Evolutionary conservation across 2,888 invertebrate genomes (phyloP).

Genomic region (Lasioglossum pauxillum): DNA sequence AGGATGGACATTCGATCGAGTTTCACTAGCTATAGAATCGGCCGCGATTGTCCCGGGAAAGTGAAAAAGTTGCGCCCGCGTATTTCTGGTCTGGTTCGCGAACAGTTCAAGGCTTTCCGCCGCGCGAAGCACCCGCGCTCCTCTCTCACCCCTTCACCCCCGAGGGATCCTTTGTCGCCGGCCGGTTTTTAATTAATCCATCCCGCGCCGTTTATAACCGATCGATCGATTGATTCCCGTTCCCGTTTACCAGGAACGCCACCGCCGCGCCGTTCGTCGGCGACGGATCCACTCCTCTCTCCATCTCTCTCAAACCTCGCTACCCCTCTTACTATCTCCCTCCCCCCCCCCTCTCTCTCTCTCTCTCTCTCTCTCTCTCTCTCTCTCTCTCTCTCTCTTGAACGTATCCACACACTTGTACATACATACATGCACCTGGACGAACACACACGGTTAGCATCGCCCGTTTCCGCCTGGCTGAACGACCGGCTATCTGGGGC

Average conservation of each 20-base stretch:
- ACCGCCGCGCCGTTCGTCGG: constrained; percentile 5
- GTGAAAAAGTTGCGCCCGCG: not conserved
- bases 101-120: constrained; percentile 3
- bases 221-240: constrained; percentile 50
- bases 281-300: not conserved
- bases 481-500: constrained; percentile 15
- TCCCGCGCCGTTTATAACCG: constrained; percentile 53
- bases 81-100: not conserved
- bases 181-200: constrained; percentile 58
- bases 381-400: not conserved
- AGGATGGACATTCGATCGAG: not conserved
- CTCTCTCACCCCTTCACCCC: not conserved
- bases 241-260: constrained; percentile 50
- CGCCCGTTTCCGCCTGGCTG: constrained; percentile 10
- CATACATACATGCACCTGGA: too few species aligned
- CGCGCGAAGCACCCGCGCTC: not conserved
- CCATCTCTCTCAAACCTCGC: not conserved
- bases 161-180: constrained; percentile 10
- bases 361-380: not conserved
- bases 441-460: not conserved
- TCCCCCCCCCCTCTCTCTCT: not conserved
- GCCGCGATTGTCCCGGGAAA: not conserved
- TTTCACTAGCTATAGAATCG: not conserved
- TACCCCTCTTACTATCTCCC: not conserved
- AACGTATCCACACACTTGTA: not conserved